phyloP scores from a whole-genome alignment of 64 coral and sea anemone genomes.

The Montipora sp. region DNA sequence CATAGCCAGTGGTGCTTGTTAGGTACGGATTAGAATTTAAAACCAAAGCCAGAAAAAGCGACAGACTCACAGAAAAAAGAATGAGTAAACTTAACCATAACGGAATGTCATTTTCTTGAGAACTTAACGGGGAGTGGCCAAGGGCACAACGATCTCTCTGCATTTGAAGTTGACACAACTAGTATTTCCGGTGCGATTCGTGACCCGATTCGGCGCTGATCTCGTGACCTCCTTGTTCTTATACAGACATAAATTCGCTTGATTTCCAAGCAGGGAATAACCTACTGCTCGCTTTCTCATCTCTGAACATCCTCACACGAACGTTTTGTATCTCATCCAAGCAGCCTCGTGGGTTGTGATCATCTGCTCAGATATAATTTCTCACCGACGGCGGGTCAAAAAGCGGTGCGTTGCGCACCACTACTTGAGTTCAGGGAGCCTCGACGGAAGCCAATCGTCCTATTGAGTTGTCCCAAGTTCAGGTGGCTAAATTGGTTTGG shows the following conservation, averaged over 20 bases:
- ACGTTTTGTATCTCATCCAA: not conserved
- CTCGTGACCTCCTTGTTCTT: not conserved
- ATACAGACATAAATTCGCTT: too few relatives aligned
- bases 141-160: not conserved
- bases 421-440: not conserved
- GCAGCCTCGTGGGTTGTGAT: not conserved
- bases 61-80: conserved; percentile 52
- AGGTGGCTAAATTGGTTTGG: not conserved
- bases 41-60: conserved; percentile 55
- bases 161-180: not conserved
- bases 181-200: not conserved
- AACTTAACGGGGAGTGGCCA: not conserved
- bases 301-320: not conserved
- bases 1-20: conserved; percentile 56
- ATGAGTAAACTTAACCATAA: conserved; percentile 68
- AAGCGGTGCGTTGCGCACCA: too few relatives aligned
- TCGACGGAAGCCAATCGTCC: not conserved
- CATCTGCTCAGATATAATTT: conserved; percentile 1
- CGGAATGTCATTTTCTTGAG: conserved; percentile 55
- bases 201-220: not conserved
- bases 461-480: not conserved
- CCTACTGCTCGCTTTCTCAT: not conserved
- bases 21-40: conserved; percentile 59
- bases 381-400: too few relatives aligned
- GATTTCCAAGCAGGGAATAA: conserved; percentile 16